Conservation (phyloP, 2,888 invertebrate species). For the Hyalella azteca region DNA sequence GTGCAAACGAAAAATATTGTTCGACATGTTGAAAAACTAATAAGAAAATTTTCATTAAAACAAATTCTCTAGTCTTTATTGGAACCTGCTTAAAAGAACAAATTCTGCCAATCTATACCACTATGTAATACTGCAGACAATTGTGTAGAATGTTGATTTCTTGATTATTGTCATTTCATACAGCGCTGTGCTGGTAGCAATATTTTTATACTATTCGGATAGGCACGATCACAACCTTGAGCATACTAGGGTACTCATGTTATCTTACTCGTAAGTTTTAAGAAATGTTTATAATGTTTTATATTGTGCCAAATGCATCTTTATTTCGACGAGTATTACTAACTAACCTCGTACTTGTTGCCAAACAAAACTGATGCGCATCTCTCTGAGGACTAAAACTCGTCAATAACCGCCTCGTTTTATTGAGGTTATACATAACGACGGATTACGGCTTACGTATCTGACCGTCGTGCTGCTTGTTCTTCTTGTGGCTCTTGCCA, state of each 20-base stretch:
- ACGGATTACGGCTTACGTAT: too few relatives aligned
- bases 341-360: too few relatives aligned
- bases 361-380: background rate
- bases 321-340: constrained; percentile 2
- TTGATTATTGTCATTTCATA: constrained; percentile 12
- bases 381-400: too few relatives aligned
- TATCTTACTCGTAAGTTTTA: constrained; percentile 22
- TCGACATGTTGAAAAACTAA: too few relatives aligned
- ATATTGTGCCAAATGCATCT: constrained; percentile 40
- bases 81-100: too few relatives aligned
- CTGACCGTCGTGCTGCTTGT: background rate
- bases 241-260: constrained; percentile 19
- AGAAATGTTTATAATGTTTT: constrained; percentile 37
- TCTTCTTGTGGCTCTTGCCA: background rate
- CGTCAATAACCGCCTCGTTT: too few relatives aligned
- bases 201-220: constrained; percentile 20
- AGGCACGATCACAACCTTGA: constrained; percentile 27
- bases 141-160: background rate
- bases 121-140: background rate
- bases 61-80: too few relatives aligned
- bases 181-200: background rate
- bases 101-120: too few relatives aligned
- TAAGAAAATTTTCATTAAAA: too few relatives aligned
- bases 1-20: too few relatives aligned
- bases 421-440: too few relatives aligned